These are phyloP conservation scores for Acronicta psi DNA, from an alignment of 2,888 invertebrate genomes.

Conservation along the genomic window DNA sequence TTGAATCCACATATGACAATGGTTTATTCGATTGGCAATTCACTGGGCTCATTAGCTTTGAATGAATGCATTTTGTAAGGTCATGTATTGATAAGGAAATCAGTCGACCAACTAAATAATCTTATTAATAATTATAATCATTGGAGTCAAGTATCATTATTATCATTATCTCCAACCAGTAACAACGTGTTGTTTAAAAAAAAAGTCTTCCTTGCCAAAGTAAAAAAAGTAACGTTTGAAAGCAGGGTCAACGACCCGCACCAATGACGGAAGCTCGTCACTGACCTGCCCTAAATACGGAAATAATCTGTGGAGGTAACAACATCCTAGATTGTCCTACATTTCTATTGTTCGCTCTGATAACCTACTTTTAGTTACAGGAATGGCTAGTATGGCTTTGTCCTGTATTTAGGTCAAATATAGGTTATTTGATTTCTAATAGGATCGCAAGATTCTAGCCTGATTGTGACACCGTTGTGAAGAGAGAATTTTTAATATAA, in stretches of 20 bases:
- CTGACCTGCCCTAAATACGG: slow-evolving; percentile 27
- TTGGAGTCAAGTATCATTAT: too few species aligned
- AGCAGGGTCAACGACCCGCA: background rate
- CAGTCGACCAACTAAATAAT: too few species aligned
- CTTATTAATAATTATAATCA: too few species aligned
- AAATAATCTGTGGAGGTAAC: slow-evolving; percentile 1
- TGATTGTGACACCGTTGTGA: background rate
- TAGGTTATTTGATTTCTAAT: slow-evolving; percentile 10
- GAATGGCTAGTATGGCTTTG: background rate
- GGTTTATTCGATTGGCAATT: too few species aligned
- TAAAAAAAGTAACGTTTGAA: background rate
- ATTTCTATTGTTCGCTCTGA: slow-evolving; percentile 7
- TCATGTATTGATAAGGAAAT: too few species aligned
- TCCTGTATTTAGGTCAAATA: slow-evolving; percentile 2
- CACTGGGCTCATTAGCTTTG: too few species aligned
- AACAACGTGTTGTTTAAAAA: too few species aligned
- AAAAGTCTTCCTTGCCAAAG: too few species aligned
- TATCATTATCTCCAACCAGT: too few species aligned
- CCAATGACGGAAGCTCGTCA: background rate
- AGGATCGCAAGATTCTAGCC: background rate
- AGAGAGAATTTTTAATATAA: too few species aligned
- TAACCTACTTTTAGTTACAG: slow-evolving; percentile 14
- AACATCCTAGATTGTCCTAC: slow-evolving; percentile 37
- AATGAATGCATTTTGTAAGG: too few species aligned
- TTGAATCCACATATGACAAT: too few species aligned